These are phyloP conservation scores for Bellardia bayeri DNA, from an alignment of 2,888 invertebrate genomes.

Conservation along the genomic window DNA sequence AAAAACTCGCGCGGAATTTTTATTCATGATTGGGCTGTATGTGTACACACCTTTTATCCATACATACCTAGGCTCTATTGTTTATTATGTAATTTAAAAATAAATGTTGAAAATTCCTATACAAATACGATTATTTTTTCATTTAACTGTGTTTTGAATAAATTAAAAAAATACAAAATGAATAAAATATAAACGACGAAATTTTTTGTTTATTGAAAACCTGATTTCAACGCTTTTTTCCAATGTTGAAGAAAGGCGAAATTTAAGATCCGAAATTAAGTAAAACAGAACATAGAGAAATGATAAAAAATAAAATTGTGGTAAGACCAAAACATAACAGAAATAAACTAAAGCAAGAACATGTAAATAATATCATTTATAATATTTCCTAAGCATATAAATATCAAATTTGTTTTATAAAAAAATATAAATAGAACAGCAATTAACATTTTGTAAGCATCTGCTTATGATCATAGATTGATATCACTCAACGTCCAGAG, in stretches of 20 bases:
- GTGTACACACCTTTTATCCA: too few relatives aligned
- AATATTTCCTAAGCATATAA: background rate
- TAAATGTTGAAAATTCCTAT: background rate
- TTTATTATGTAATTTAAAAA: too few relatives aligned
- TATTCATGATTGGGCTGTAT: too few relatives aligned
- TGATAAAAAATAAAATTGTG: constrained; percentile 7
- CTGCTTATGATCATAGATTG: constrained; percentile 35
- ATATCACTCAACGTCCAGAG: constrained; percentile 30
- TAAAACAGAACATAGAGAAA: constrained; percentile 41
- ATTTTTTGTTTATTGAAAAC: constrained; percentile 44
- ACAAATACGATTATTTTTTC: background rate
- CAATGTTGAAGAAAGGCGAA: background rate
- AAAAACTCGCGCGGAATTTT: too few relatives aligned
- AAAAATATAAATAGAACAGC: constrained; percentile 23
- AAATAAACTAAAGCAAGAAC: constrained; percentile 17
- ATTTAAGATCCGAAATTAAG: constrained; percentile 1
- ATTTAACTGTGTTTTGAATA: constrained; percentile 13
- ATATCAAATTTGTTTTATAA: background rate
- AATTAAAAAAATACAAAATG: constrained; percentile 1
- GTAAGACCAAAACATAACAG: constrained; percentile 56
- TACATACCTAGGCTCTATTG: background rate
- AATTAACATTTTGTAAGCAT: background rate
- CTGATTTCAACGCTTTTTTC: constrained; percentile 47
- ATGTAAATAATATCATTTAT: constrained; percentile 18
- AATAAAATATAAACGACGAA: background rate